These are phyloP conservation scores for Cnemophilus loriae DNA, from an alignment of 2,113 vertebrate species.

Conservation along the genomic window DNA sequence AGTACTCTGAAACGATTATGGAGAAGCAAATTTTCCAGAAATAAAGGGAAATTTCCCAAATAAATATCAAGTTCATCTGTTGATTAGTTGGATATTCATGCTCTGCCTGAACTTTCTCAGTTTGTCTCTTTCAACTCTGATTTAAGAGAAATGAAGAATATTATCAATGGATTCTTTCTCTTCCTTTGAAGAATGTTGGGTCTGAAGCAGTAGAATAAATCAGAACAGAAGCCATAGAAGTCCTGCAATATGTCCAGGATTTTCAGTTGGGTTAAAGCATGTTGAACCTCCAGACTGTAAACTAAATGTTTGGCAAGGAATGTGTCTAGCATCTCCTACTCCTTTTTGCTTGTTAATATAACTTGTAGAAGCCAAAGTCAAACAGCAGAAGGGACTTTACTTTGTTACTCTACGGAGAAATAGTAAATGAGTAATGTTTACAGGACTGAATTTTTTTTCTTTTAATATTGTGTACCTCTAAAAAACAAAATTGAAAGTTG, in stretches of 20 bases:
- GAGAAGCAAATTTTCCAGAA: background rate
- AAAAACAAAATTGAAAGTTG: background rate
- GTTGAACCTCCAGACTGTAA: slow-evolving; percentile 25
- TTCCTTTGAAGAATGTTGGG: background rate
- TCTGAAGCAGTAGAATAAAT: background rate
- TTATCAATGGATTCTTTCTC: background rate
- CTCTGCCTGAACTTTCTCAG: background rate
- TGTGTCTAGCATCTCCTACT: slow-evolving; percentile 10
- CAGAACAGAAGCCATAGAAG: background rate
- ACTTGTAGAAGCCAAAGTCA: background rate
- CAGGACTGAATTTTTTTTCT: background rate
- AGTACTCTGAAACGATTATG: background rate
- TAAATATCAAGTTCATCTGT: background rate
- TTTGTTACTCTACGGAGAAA: background rate
- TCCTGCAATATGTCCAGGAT: slow-evolving; percentile 24
- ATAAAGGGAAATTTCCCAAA: background rate
- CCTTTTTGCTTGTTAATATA: background rate
- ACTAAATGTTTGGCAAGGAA: background rate
- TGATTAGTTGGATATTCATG: background rate
- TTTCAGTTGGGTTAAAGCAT: slow-evolving; percentile 21
- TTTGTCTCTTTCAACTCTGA: background rate
- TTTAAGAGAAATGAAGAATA: background rate
- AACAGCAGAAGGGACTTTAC: background rate
- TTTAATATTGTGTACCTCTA: background rate
- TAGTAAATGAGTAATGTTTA: background rate